phyloP scores from a whole-genome alignment of 2,113 vertebrate genomes.

The Pimephales promelas region DNA sequence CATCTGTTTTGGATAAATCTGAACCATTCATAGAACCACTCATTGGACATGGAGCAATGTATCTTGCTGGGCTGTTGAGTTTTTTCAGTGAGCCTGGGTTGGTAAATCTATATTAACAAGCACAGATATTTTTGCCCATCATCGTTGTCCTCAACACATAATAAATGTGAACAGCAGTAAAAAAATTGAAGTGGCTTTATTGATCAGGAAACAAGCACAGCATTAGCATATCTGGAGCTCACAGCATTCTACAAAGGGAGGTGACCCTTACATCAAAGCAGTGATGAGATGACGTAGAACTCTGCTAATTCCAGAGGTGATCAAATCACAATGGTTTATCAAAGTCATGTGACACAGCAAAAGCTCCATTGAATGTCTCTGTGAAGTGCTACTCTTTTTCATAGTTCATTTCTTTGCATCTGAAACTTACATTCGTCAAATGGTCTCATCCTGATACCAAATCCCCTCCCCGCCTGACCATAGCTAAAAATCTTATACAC shows the following conservation, averaged over 20 bases:
- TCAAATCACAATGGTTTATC: slow-evolving; percentile 43
- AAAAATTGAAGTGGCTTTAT: slow-evolving; percentile 57
- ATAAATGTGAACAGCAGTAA: slow-evolving; percentile 26
- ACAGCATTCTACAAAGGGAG: slow-evolving; percentile 58
- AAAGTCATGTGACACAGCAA: slow-evolving; percentile 38
- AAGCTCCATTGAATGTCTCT: slow-evolving; percentile 21
- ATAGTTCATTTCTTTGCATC: slow-evolving; percentile 5
- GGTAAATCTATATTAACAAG: background rate
- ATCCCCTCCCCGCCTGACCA: background rate
- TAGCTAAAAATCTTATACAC: slow-evolving; percentile 2
- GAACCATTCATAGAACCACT: background rate
- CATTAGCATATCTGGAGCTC: slow-evolving; percentile 59
- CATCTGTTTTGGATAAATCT: background rate
- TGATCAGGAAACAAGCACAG: slow-evolving; percentile 62
- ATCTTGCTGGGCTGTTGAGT: no score
- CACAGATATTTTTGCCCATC: background rate
- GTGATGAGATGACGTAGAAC: slow-evolving; percentile 42
- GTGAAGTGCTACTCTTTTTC: slow-evolving; percentile 35
- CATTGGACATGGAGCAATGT: background rate
- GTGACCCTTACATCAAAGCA: slow-evolving; percentile 57
- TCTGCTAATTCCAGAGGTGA: slow-evolving; percentile 42
- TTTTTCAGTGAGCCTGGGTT: background rate
- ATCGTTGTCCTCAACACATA: background rate
- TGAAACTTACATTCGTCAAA: slow-evolving; percentile 13
- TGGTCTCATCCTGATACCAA: background rate